These are phyloP conservation scores for Drosophila cognata DNA, from an alignment of 2,888 invertebrate genomes.

Conservation along the genomic window DNA sequence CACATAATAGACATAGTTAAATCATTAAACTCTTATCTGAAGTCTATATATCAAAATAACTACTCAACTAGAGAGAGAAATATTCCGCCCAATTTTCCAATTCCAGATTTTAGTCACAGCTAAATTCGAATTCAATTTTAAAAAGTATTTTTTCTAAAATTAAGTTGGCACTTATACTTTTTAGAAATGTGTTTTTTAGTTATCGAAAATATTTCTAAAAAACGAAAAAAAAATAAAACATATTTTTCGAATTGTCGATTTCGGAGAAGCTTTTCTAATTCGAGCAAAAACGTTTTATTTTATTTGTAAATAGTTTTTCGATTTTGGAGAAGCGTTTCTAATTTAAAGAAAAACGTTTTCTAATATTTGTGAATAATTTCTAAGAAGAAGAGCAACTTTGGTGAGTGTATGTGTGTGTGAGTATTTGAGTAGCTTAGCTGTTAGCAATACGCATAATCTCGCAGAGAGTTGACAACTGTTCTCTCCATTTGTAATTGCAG, in stretches of 20 bases:
- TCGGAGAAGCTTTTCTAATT: no score
- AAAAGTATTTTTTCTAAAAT: no score
- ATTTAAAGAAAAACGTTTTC: neutral
- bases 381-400: neutral
- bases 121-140: no score
- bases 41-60: no score
- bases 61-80: no score
- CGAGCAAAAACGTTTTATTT: rapidly evolving
- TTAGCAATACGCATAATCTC: neutral
- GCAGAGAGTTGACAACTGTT: neutral
- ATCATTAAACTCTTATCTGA: no score
- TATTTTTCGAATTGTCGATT: neutral
- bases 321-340: neutral
- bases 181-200: neutral
- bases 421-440: neutral
- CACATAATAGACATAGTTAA: no score
- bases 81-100: no score
- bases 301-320: no score
- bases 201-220: neutral
- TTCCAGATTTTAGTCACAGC: no score
- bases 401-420: neutral
- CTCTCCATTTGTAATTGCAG: slow-evolving; percentile 43
- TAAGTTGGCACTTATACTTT: neutral
- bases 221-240: neutral
- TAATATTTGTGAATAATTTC: neutral